These are phyloP conservation scores for Chelonus insularis DNA, from an alignment of 1,140 invertebrate genomes.

Conservation along the genomic window DNA sequence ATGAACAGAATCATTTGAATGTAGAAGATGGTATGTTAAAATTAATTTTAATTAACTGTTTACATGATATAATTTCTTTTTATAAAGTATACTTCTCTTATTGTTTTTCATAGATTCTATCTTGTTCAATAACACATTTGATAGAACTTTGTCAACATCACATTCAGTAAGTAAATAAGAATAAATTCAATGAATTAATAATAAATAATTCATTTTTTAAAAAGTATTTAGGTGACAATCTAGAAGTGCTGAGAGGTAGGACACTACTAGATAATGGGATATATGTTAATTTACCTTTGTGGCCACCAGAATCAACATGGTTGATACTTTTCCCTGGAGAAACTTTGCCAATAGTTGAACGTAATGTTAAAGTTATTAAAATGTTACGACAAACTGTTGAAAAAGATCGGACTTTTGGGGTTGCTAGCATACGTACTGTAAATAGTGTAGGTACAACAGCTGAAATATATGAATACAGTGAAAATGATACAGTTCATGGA, in stretches of 20 bases:
- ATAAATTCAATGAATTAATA: constrained; percentile 4
- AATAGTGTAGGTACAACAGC: constrained; percentile 68
- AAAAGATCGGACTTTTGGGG: constrained; percentile 67
- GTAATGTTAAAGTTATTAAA: constrained; percentile 58
- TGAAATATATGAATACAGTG: constrained; percentile 70
- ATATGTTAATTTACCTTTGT: constrained; percentile 62
- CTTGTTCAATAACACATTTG: constrained; percentile 47
- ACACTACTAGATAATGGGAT: constrained; percentile 64
- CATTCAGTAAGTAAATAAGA: constrained; percentile 57
- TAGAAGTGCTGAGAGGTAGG: constrained; percentile 67
- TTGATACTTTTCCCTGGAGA: constrained; percentile 71
- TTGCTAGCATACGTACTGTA: constrained; percentile 54
- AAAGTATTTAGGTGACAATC: constrained; percentile 68
- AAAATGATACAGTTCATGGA: constrained; percentile 39
- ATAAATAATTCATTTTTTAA: constrained; percentile 16
- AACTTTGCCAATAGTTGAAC: constrained; percentile 72
- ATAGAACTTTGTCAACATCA: constrained; percentile 57
- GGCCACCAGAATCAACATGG: constrained; percentile 60
- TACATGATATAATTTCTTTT: too few species aligned
- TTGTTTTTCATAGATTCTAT: constrained; percentile 21
- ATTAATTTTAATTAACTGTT: too few species aligned
- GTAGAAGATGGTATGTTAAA: too few species aligned
- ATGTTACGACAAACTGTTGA: constrained; percentile 64
- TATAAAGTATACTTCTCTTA: too few species aligned
- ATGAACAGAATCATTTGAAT: too few species aligned